Conservation (phyloP, 2,797 vertebrate genomes). For the Xiphophorus birchmanni region DNA sequence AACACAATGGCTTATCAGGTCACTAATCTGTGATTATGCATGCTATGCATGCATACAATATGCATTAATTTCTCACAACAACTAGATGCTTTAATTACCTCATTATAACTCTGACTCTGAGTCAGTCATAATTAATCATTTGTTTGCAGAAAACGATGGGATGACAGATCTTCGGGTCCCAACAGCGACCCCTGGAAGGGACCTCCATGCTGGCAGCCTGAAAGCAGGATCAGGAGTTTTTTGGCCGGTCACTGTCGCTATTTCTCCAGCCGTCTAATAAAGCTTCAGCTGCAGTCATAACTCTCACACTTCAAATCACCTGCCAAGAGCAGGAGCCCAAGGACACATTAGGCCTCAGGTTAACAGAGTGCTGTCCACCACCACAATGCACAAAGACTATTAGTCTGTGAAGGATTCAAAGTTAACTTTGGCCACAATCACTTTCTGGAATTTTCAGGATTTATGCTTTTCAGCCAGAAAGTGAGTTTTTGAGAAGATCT, state of each 20-base stretch:
- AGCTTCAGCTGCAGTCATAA: constrained; percentile 47
- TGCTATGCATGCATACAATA: constrained; percentile 4
- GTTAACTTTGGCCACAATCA: constrained; percentile 23
- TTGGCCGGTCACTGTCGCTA: constrained; percentile 49
- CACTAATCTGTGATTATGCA: constrained; percentile 50
- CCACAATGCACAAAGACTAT: constrained; percentile 12
- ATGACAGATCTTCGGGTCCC: constrained; percentile 21
- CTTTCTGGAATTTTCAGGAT: not conserved
- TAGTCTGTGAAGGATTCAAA: constrained; percentile 34
- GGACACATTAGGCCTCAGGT: constrained; percentile 63
- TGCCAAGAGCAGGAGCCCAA: constrained; percentile 58
- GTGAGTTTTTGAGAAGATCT: not conserved
- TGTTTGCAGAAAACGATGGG: constrained; percentile 34
- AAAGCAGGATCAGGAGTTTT: constrained; percentile 47
- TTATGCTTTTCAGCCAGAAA: not conserved
- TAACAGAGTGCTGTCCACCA: constrained; percentile 31
- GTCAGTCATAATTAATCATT: constrained; percentile 16
- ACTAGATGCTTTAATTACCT: constrained; percentile 14
- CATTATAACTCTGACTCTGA: constrained; percentile 8
- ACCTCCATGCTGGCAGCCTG: constrained; percentile 35
- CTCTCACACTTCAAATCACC: constrained; percentile 50
- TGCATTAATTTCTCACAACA: constrained; percentile 21
- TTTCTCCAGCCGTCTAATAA: constrained; percentile 50
- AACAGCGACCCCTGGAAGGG: constrained; percentile 43
- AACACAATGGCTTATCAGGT: constrained; percentile 37